Conservation (phyloP, 2,797 vertebrate genomes). For the Sebastiscus tertius region DNA sequence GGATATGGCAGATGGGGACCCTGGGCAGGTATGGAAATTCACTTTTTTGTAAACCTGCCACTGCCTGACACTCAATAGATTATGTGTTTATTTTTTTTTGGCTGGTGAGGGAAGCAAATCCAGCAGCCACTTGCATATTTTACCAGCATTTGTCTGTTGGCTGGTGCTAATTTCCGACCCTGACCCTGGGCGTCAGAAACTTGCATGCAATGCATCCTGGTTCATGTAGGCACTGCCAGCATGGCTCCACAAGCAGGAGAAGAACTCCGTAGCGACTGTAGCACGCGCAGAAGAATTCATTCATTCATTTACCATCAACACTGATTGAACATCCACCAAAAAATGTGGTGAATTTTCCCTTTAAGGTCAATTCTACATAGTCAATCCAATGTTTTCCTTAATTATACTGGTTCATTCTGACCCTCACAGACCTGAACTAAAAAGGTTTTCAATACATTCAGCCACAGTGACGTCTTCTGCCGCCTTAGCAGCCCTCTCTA, state of each 20-base stretch:
- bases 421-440: conserved; percentile 4
- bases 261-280: rapidly evolving
- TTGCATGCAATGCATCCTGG: background rate
- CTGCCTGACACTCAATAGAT: too few relatives aligned
- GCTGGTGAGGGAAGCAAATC: background rate
- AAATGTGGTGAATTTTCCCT: background rate
- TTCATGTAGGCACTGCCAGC: background rate
- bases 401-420: background rate
- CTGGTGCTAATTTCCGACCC: too few relatives aligned
- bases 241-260: too few relatives aligned
- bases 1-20: too few relatives aligned
- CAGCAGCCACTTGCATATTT: background rate
- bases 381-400: background rate
- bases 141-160: too few relatives aligned
- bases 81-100: too few relatives aligned
- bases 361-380: background rate
- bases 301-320: background rate
- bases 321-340: background rate
- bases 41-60: background rate
- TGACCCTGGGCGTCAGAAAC: background rate
- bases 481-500: conserved; percentile 18
- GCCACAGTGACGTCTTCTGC: conserved; percentile 3
- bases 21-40: too few relatives aligned
- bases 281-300: background rate
- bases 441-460: conserved; percentile 17